Percentiles rank a stretch among this genome's conserved stretches.
Evolutionary conservation across 1,140 invertebrate genomes (phyloP).

Genomic region (Oncopodura yosiiana): DNA sequence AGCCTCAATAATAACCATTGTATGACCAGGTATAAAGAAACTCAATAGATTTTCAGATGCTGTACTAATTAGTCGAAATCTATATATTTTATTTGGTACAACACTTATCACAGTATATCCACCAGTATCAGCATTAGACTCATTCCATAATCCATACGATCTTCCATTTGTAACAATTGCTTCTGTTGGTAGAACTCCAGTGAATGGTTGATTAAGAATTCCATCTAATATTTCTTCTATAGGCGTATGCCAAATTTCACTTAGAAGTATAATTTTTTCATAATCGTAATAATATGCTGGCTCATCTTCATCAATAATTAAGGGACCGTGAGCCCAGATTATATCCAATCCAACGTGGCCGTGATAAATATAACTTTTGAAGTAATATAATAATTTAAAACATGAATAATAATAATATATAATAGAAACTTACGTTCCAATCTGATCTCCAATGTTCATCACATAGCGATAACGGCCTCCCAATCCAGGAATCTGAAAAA

Average conservation of each 20-base stretch:
- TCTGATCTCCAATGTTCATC: constrained; percentile 9
- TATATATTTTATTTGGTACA: background rate
- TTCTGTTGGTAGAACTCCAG: constrained; percentile 7
- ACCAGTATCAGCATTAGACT: background rate
- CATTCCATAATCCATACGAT: constrained; percentile 17
- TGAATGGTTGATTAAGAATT: background rate
- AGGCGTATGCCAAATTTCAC: constrained; percentile 16
- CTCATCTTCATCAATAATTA: constrained; percentile 17
- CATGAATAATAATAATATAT: too few species aligned
- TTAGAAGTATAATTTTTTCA: constrained; percentile 10
- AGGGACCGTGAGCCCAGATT: constrained; percentile 11
- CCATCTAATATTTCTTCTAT: background rate
- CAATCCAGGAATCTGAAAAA: background rate
- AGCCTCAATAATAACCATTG: constrained; percentile 8
- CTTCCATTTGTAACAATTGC: constrained; percentile 17
- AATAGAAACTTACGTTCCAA: too few species aligned
- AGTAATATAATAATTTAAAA: too few species aligned
- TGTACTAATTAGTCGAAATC: constrained; percentile 21
- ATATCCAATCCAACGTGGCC: constrained; percentile 19
- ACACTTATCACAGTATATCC: constrained; percentile 20
- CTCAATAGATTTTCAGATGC: constrained; percentile 6
- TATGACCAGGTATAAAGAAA: constrained; percentile 14
- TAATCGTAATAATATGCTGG: constrained; percentile 6
- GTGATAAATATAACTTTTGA: constrained; percentile 25
- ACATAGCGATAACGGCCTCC: constrained; percentile 12